Base-by-base conservation (phyloP, 2,797 vertebrate genomes). In the Lepus townsendii region DNA sequence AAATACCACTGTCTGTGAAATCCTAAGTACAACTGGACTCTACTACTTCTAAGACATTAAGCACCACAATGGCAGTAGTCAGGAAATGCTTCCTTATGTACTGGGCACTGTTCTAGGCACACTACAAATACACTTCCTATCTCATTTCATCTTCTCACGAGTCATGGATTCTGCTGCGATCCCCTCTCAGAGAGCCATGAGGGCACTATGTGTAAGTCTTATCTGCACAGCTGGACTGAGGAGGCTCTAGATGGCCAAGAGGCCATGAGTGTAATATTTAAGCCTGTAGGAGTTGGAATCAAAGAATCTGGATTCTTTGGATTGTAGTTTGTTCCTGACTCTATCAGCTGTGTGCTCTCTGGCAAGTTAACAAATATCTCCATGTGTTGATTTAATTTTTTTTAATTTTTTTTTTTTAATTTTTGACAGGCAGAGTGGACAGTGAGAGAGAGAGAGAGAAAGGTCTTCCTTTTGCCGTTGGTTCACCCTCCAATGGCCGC, bases 141-240 rank as follows among this genome's bases (percentile, higher is more conserved):
- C 30, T 95, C 54, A 72, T 22, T 76, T 84, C 84, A 88, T 63
- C 50, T 13, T 82, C 35, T 78, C 47, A 76, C 32, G 84, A 69
- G 26, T 78, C 47, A 66, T 7, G 17, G 26, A 14, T 66, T 66
- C 60, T 68, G 3, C 22, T 82, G 60, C 47, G 52, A 52, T 65
- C 20, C 30, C n/a, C n/a, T 65, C 52, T 69, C 22, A 75, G 73
- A 82, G 1, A 93, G 68, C 38, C 68, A 54, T 7, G 75, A n/a
- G 26, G 32, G 54, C 82, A 82, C 54, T 47, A 54, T 76, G 42
- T 90, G 60, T 24, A 19, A 1, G 7, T n/a, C 84, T 93, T 50
- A 62, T 57, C 52, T 71, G 5, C 57, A 76, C 9, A 68, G 38
- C 30, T 80, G 16, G 24, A 68, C 54, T 52, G 19, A 93, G 50